Evolutionary conservation across 2,797 vertebrate genomes (phyloP), one percentile per base, ranked within the genome.

Genomic region (Gadopsis bispinosus): DNA sequence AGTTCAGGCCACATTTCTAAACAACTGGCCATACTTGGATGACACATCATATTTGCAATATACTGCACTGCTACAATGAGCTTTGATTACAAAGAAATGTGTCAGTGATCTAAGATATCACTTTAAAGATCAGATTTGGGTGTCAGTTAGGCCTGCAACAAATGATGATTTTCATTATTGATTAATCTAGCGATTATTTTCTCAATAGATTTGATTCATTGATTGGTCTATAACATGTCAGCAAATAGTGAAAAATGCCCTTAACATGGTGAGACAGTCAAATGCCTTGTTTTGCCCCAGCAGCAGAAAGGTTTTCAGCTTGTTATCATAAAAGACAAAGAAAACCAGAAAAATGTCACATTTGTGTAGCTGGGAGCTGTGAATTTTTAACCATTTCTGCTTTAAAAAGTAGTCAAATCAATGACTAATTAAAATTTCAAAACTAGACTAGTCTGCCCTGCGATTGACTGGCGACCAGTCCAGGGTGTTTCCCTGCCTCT

Each of bases 241-340:
- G 29, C 12, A 62, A 56, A 61, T 33, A 14, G 8, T 33, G 6
- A 39, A 47, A 22, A 56, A 56, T 14, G 1, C 3, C 7, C 5
- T 11, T 20, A 31, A 20, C 17, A 35, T 11, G 3, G 5, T 20
- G 20, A 16, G 11, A 58, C 29, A 29, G 37, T 22, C 9, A 54
- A 73, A 63, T 43, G 48, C 22, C 60, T 20, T 48, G 58, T 61
- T 61, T 41, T 26, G n/a, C 41, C 16, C 11, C 33, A 50, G 26
- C 45, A 51, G 39, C 9, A 22, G 0, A 66, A 41, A 75, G 33
- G 19, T 16, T 20, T 60, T 56, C 4, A 50, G 19, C 26, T 39
- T 43, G 7, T 17, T 60, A 48, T 29, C 4, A 41, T 31, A 6
- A 63, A 31, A 50, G 16, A 51, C 1, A 0, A 39, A 29, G 3